Percentiles rank a stretch among this genome's conserved stretches.
phyloP scores from a whole-genome alignment of 2,797 vertebrate species.

The Ciconia nigra region DNA sequence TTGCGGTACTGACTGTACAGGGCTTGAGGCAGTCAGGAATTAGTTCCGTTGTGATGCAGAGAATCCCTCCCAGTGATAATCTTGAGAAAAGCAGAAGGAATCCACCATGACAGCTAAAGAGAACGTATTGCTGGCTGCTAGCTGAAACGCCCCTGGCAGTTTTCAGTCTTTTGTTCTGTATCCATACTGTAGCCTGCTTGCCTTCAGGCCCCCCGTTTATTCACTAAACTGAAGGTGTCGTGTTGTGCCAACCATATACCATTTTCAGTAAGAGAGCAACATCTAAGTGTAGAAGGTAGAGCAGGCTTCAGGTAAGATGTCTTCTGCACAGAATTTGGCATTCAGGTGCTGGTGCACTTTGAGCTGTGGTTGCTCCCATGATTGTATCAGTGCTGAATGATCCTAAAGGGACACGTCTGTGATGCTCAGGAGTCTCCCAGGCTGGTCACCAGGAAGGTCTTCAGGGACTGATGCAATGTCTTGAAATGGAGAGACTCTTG shows the following conservation, averaged over 20 bases:
- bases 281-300: neutral
- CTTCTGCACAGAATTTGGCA: neutral
- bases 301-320: neutral
- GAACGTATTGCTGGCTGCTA: neutral
- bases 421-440: neutral
- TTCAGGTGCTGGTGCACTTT: neutral
- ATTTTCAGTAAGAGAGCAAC: neutral
- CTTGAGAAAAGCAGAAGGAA: neutral
- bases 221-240: neutral
- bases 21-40: neutral
- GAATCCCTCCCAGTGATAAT: neutral
- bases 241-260: no score
- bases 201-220: neutral
- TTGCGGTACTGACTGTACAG: neutral
- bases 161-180: neutral
- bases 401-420: neutral
- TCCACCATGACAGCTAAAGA: neutral
- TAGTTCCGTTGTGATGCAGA: neutral
- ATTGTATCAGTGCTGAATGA: neutral
- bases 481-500: neutral
- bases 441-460: neutral
- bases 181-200: neutral
- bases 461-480: neutral
- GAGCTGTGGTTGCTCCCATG: neutral
- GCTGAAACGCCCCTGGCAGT: neutral